phyloP scores from a whole-genome alignment of 2,888 invertebrate species.

The Orchesella flavescens region DNA sequence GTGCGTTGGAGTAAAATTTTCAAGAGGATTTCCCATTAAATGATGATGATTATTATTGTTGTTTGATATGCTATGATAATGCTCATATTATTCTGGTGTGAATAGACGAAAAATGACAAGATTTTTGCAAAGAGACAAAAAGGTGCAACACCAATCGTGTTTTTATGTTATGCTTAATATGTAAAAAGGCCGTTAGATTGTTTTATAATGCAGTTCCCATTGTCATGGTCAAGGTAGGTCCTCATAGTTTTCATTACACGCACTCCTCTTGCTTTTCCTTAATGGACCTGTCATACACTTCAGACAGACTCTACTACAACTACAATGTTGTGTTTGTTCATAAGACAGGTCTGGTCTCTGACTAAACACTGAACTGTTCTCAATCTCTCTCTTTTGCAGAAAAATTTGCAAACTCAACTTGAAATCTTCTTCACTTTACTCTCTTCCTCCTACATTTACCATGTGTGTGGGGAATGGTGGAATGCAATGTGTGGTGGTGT shows the following conservation, averaged over 20 bases:
- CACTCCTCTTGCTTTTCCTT: neutral
- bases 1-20: too few relatives aligned
- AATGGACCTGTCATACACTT: conserved; percentile 4
- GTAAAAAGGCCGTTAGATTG: conserved; percentile 37
- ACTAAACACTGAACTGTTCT: neutral
- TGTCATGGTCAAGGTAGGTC: conserved; percentile 39
- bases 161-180: too few relatives aligned
- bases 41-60: too few relatives aligned
- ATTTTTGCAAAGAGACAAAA: conserved; percentile 27
- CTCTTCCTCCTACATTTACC: too few relatives aligned
- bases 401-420: conserved; percentile 32
- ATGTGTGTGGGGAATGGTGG: too few relatives aligned
- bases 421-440: too few relatives aligned
- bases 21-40: too few relatives aligned
- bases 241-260: conserved; percentile 5
- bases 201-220: conserved; percentile 25
- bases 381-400: neutral
- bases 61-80: too few relatives aligned
- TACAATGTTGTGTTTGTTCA: neutral
- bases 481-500: neutral
- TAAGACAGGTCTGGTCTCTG: neutral
- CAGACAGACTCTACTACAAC: neutral
- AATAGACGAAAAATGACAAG: conserved; percentile 30
- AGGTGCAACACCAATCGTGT: neutral
- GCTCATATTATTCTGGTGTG: neutral